Evolutionary conservation across 2,113 vertebrate genomes (phyloP).

Genomic region (Tachycineta bicolor): DNA sequence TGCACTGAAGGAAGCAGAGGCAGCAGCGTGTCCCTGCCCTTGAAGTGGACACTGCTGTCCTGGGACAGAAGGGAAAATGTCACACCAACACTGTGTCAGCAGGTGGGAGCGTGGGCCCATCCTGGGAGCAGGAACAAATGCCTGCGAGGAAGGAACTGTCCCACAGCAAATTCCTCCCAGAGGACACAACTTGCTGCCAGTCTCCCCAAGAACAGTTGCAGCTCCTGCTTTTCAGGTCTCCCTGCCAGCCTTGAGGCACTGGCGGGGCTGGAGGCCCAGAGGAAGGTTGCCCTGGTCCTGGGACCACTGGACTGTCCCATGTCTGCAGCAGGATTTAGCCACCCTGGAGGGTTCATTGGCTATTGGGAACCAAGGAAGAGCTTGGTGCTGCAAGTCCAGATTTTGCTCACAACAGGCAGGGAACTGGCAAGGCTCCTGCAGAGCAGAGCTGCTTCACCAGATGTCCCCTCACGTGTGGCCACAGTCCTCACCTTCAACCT

Average conservation of each 20-base stretch:
- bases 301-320: background rate
- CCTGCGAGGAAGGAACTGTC: background rate
- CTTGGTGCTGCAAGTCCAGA: background rate
- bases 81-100: background rate
- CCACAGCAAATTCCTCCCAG: background rate
- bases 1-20: background rate
- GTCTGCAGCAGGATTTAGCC: background rate
- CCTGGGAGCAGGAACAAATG: background rate
- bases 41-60: background rate
- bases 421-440: background rate
- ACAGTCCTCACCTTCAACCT: conserved; percentile 89
- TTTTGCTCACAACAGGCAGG: background rate
- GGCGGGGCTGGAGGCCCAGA: background rate
- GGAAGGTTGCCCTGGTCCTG: background rate
- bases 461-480: background rate
- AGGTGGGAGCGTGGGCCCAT: rapidly evolving
- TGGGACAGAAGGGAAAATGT: background rate
- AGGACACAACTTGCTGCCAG: background rate
- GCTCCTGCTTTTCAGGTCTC: background rate
- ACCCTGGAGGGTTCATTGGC: no score
- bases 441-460: background rate
- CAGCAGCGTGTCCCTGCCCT: background rate
- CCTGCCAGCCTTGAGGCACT: background rate
- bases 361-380: background rate
- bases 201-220: background rate